Conservation (phyloP, 2,888 invertebrate genomes). For the Nezara viridula region DNA sequence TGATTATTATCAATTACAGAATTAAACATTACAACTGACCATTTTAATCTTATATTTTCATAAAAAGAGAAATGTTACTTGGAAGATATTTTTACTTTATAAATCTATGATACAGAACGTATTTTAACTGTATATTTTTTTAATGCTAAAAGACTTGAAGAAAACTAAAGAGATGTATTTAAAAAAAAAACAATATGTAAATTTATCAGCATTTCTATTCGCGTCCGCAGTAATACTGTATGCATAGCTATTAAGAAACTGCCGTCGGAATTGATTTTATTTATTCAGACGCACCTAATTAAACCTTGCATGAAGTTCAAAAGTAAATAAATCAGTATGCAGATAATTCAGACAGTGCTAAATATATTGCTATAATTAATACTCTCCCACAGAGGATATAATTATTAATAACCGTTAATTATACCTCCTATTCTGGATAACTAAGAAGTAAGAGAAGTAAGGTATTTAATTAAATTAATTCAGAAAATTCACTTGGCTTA, state of each 20-base stretch:
- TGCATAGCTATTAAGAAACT: neutral
- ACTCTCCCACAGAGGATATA: neutral
- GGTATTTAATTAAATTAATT: constrained; percentile 42
- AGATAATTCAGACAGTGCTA: neutral
- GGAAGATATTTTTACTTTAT: too few relatives aligned
- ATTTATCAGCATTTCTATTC: neutral
- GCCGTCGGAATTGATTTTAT: neutral
- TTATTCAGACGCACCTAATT: neutral
- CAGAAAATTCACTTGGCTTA: constrained; percentile 35
- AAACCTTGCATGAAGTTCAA: neutral
- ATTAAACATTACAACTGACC: too few relatives aligned
- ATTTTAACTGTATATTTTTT: too few relatives aligned
- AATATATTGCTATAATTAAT: constrained; percentile 3
- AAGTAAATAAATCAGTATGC: neutral
- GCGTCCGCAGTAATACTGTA: neutral
- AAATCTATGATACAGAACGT: too few relatives aligned
- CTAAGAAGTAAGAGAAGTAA: constrained; percentile 17
- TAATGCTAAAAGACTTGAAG: too few relatives aligned
- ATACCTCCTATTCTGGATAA: neutral
- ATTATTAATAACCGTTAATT: constrained; percentile 47
- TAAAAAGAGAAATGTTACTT: too few relatives aligned
- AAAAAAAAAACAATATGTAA: too few relatives aligned
- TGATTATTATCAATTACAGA: too few relatives aligned
- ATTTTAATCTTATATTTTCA: too few relatives aligned
- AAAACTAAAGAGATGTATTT: neutral